These are phyloP conservation scores for Drosophila pseudoananassae DNA, from an alignment of 1,140 invertebrate genomes.

Conservation along the genomic window DNA sequence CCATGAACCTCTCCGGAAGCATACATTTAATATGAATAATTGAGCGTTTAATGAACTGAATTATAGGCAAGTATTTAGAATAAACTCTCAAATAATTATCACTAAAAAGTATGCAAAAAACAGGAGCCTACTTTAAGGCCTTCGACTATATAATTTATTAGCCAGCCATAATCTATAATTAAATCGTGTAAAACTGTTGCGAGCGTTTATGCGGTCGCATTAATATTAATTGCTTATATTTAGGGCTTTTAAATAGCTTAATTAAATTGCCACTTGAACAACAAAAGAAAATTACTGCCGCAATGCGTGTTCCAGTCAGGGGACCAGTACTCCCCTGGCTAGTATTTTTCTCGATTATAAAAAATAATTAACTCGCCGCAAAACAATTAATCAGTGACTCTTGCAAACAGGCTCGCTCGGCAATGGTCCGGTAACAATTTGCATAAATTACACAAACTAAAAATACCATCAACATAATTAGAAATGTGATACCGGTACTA, in stretches of 20 bases:
- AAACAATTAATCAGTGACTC: slow-evolving; percentile 68
- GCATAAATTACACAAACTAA: slow-evolving; percentile 75
- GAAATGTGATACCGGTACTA: slow-evolving; percentile 61
- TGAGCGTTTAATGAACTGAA: background rate
- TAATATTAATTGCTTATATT: slow-evolving; percentile 80
- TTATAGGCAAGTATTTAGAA: background rate
- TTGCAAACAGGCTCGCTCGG: slow-evolving; percentile 21
- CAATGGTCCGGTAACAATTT: slow-evolving; percentile 53
- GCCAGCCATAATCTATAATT: slow-evolving; percentile 70
- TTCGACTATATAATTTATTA: slow-evolving; percentile 41
- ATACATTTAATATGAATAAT: background rate
- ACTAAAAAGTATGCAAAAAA: background rate
- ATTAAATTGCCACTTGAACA: slow-evolving; percentile 74
- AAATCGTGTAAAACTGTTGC: slow-evolving; percentile 65
- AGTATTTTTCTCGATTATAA: slow-evolving; percentile 25
- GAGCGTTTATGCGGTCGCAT: slow-evolving; percentile 57
- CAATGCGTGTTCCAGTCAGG: slow-evolving; percentile 33
- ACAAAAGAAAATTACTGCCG: slow-evolving; percentile 50
- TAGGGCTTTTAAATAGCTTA: slow-evolving; percentile 62
- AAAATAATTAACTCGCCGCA: slow-evolving; percentile 53
- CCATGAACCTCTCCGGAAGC: background rate
- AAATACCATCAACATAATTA: slow-evolving; percentile 76
- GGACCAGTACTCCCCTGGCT: background rate
- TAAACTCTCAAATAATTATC: background rate
- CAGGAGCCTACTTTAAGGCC: background rate